A percentile compares a stretch with the other conserved stretches of the same genome.
phyloP scores from a whole-genome alignment of 1,140 invertebrate species.

The Bombus affinis region DNA sequence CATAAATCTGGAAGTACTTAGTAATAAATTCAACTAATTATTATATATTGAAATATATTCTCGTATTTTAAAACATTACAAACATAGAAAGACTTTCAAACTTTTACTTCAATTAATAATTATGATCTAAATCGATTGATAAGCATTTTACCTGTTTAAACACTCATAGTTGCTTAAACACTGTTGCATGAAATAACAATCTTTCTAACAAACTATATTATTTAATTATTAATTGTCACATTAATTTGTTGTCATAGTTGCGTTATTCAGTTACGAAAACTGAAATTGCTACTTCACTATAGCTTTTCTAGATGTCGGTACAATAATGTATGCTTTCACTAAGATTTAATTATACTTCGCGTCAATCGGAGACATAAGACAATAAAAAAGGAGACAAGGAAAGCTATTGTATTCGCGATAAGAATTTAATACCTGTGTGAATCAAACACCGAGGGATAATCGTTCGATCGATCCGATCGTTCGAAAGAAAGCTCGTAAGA shows the following conservation, averaged over 20 bases:
- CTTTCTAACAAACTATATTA: no score
- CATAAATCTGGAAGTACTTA: no score
- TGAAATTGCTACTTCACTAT: neutral
- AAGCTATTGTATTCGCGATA: neutral
- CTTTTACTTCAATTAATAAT: no score
- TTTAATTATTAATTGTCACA: no score
- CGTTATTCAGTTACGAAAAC: neutral
- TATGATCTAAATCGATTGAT: no score
- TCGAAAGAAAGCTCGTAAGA: constrained; percentile 1
- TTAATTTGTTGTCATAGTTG: neutral
- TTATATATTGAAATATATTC: no score
- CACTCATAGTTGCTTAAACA: no score
- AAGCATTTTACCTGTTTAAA: no score
- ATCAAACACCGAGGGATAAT: neutral
- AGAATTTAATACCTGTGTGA: constrained; percentile 6
- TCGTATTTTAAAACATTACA: no score
- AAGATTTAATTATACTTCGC: neutral
- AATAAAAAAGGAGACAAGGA: neutral
- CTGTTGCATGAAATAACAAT: no score
- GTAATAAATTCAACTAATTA: no score
- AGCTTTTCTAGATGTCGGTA: neutral
- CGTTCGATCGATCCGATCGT: neutral
- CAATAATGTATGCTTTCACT: neutral
- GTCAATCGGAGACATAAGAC: neutral
- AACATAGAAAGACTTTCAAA: no score